Conservation (phyloP, 2,797 vertebrate species). For the Sylvia borin region DNA sequence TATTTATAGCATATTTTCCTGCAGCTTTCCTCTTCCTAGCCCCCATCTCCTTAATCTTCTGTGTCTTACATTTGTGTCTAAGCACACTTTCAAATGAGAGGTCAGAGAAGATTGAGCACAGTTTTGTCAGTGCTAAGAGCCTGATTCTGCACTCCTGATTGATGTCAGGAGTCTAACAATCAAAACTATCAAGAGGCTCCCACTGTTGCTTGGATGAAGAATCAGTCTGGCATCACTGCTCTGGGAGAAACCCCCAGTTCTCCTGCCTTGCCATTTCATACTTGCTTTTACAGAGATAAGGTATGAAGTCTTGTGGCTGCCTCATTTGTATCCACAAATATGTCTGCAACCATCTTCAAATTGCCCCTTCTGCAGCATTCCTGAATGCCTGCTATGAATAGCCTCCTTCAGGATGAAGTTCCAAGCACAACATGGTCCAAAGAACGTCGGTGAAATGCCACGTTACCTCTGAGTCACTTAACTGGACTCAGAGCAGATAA, state of each 20-base stretch:
- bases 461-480: slow-evolving; percentile 46
- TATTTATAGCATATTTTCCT: slow-evolving; percentile 50
- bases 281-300: background rate
- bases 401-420: background rate
- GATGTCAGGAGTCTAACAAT: background rate
- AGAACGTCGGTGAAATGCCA: background rate
- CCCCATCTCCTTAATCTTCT: background rate
- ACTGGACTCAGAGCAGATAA: slow-evolving; percentile 26
- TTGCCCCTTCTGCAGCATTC: background rate
- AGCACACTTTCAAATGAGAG: background rate
- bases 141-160: background rate
- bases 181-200: background rate
- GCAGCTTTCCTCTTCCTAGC: slow-evolving; percentile 14
- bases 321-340: background rate
- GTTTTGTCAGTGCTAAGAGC: background rate
- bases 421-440: background rate
- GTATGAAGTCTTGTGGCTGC: background rate
- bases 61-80: background rate
- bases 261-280: background rate
- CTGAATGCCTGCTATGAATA: slow-evolving; percentile 21
- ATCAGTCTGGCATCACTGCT: background rate
- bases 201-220: background rate
- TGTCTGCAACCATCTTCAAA: background rate
- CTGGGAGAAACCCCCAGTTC: background rate
- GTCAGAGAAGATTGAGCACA: background rate